phyloP scores from a whole-genome alignment of 2,888 invertebrate species.

The Synergus japonicus region DNA sequence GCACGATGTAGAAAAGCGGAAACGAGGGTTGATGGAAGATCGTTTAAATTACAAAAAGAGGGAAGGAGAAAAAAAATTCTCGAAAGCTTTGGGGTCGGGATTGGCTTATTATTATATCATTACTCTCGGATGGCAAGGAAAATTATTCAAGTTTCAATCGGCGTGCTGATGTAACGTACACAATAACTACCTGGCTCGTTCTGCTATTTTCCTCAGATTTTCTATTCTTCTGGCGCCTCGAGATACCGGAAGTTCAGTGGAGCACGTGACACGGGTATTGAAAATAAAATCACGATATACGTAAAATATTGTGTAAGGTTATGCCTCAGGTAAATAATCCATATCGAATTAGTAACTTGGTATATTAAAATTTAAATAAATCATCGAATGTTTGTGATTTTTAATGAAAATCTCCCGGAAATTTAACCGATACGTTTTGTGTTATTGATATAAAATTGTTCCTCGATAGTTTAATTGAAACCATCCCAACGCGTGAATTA shows the following conservation, averaged over 20 bases:
- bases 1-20: neutral
- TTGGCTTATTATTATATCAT: constrained; percentile 14
- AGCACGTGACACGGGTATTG: neutral
- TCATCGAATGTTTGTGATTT: neutral
- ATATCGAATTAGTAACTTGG: neutral
- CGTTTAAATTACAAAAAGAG: constrained; percentile 20
- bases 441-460: constrained; percentile 13
- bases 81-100: neutral
- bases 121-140: neutral
- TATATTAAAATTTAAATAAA: neutral
- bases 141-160: neutral
- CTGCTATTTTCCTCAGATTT: neutral
- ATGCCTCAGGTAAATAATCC: neutral
- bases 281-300: neutral
- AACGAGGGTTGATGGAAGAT: constrained; percentile 19
- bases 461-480: neutral
- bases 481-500: constrained; percentile 3
- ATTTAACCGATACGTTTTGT: neutral
- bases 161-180: neutral
- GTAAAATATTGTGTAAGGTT: neutral
- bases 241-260: neutral
- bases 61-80: neutral
- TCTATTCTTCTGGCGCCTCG: neutral
- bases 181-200: neutral
- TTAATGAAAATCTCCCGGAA: neutral